Conservation (phyloP, 2,797 vertebrate genomes). For the Erethizon dorsatum region DNA sequence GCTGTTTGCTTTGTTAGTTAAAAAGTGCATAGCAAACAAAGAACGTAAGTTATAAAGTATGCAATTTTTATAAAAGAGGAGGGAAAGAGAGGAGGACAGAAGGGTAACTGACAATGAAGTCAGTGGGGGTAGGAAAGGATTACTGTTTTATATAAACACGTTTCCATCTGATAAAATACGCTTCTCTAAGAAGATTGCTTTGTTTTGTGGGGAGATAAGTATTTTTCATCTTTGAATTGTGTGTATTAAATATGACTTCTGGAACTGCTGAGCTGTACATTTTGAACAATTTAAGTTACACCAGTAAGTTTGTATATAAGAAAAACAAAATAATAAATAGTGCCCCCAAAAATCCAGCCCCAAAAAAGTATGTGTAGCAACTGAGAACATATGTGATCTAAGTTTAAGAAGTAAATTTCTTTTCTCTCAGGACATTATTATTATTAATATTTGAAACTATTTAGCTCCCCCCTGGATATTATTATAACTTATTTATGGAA, state of each 20-base stretch:
- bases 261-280: constrained; percentile 27
- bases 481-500: constrained; percentile 61
- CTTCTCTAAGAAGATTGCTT: constrained; percentile 57
- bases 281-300: constrained; percentile 60
- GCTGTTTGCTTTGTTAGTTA: constrained; percentile 86
- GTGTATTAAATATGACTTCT: constrained; percentile 62
- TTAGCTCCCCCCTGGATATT: constrained; percentile 4
- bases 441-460: constrained; percentile 82
- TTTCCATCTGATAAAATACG: constrained; percentile 67
- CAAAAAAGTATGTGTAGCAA: constrained; percentile 66
- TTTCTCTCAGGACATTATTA: constrained; percentile 64
- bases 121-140: constrained; percentile 63
- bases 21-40: constrained; percentile 82
- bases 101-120: constrained; percentile 71
- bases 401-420: constrained; percentile 82
- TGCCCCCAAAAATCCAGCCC: background rate
- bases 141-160: constrained; percentile 24
- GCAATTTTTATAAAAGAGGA: constrained; percentile 64
- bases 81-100: constrained; percentile 69
- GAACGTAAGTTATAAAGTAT: constrained; percentile 80
- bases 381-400: constrained; percentile 80
- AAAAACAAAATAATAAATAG: background rate
- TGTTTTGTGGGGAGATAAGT: constrained; percentile 52
- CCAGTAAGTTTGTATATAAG: background rate
- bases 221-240: constrained; percentile 77